Evolutionary conservation across 2,888 invertebrate species (phyloP).

Genomic region (Leptinotarsa rubiginosa): DNA sequence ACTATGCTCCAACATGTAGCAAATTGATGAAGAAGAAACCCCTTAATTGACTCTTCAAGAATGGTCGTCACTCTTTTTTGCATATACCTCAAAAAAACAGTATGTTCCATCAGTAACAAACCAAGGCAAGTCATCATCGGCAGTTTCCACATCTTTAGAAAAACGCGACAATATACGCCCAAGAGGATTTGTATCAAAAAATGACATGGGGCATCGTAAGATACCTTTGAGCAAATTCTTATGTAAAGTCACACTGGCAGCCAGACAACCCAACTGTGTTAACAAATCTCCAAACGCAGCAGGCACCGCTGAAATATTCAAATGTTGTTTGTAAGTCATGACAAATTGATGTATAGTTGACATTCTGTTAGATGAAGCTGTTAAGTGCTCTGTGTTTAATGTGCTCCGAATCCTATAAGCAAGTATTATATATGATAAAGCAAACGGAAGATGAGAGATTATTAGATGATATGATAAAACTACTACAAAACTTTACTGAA

Average conservation of each 20-base stretch:
- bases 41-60: no score
- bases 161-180: conserved; percentile 82
- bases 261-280: conserved; percentile 71
- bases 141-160: conserved; percentile 78
- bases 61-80: not conserved
- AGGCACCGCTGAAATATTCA: conserved; percentile 65
- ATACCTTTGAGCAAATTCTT: conserved; percentile 72
- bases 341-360: not conserved
- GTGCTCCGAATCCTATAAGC: conserved; percentile 3
- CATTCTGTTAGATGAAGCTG: conserved; percentile 6
- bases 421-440: not conserved
- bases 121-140: conserved; percentile 77
- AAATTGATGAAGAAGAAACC: not conserved
- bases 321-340: not conserved
- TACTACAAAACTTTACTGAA: not conserved
- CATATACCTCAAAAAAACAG: conserved; percentile 66
- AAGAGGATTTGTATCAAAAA: conserved; percentile 83
- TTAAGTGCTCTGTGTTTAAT: conserved; percentile 22
- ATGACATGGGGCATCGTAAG: conserved; percentile 76
- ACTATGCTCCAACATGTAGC: no score
- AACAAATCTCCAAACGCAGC: conserved; percentile 65
- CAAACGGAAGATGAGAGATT: no score
- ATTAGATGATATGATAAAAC: no score
- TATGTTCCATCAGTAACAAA: conserved; percentile 76
- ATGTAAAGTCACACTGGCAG: conserved; percentile 75